Percentiles rank a stretch among this genome's conserved stretches.
These are phyloP conservation scores for Ammodytes dubius DNA, from an alignment of 2,113 vertebrate genomes.

Conservation along the genomic window DNA sequence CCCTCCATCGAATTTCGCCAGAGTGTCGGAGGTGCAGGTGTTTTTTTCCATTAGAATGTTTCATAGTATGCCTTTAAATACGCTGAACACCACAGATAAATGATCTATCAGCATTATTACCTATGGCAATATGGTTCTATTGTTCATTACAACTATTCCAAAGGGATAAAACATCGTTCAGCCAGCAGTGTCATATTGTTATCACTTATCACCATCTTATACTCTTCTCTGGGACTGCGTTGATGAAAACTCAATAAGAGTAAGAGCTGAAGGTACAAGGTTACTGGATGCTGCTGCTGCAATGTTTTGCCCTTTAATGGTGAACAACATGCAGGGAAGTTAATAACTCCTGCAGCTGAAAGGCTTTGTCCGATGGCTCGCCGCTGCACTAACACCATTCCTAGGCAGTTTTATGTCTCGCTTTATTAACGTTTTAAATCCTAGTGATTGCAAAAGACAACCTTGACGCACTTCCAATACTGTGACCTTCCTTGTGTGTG, in stretches of 20 bases:
- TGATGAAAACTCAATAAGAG: not conserved
- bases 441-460: slow-evolving; percentile 1
- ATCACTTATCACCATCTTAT: not conserved
- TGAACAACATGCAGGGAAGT: slow-evolving; percentile 1
- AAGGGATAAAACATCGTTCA: not conserved
- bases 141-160: not conserved
- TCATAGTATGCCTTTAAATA: not conserved
- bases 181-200: not conserved
- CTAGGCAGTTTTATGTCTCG: slow-evolving; percentile 18
- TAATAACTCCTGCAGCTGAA: not conserved
- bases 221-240: not conserved
- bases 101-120: not conserved
- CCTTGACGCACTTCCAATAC: slow-evolving; percentile 15
- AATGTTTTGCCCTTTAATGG: not conserved
- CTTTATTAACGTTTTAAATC: slow-evolving; percentile 29
- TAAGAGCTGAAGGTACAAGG: not conserved
- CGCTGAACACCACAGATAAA: not conserved
- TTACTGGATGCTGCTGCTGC: not conserved
- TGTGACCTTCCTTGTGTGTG: slow-evolving; percentile 11
- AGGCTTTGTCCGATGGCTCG: not conserved
- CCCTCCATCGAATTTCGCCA: too few species aligned
- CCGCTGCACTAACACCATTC: not conserved
- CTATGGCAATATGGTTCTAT: too few species aligned
- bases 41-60: too few species aligned
- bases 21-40: too few species aligned